These are phyloP conservation scores for Drosophila sproati DNA, from an alignment of 1,140 invertebrate genomes.

Conservation along the genomic window DNA sequence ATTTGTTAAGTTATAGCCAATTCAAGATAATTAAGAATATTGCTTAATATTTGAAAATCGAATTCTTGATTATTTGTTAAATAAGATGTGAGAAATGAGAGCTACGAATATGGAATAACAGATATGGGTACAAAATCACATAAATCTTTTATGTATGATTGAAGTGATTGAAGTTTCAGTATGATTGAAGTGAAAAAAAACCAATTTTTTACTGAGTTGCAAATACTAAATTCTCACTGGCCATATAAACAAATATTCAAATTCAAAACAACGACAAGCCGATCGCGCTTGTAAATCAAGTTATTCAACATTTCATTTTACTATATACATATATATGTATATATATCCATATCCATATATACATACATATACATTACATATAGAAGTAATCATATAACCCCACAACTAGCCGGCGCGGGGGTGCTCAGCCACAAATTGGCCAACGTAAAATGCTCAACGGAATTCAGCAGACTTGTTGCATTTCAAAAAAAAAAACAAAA, in stretches of 20 bases:
- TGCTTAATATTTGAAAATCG: too few relatives aligned
- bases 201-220: slow-evolving; percentile 3
- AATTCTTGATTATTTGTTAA: too few relatives aligned
- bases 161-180: too few relatives aligned
- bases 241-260: slow-evolving; percentile 44
- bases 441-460: slow-evolving; percentile 9
- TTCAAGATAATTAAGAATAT: too few relatives aligned
- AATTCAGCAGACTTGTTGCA: slow-evolving; percentile 6
- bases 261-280: slow-evolving; percentile 7
- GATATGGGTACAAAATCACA: too few relatives aligned
- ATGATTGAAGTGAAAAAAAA: neutral
- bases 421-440: neutral
- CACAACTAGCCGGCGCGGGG: neutral
- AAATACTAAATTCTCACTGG: slow-evolving; percentile 58
- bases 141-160: too few relatives aligned
- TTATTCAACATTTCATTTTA: slow-evolving; percentile 67
- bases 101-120: too few relatives aligned
- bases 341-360: slow-evolving; percentile 1
- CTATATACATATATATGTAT: slow-evolving; percentile 7
- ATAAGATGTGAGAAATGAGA: too few relatives aligned
- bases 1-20: too few relatives aligned
- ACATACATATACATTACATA: neutral
- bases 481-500: neutral
- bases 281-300: slow-evolving; percentile 67
- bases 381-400: slow-evolving; percentile 3